phyloP scores from a whole-genome alignment of 2,113 vertebrate species.

The Anoplopoma fimbria region DNA sequence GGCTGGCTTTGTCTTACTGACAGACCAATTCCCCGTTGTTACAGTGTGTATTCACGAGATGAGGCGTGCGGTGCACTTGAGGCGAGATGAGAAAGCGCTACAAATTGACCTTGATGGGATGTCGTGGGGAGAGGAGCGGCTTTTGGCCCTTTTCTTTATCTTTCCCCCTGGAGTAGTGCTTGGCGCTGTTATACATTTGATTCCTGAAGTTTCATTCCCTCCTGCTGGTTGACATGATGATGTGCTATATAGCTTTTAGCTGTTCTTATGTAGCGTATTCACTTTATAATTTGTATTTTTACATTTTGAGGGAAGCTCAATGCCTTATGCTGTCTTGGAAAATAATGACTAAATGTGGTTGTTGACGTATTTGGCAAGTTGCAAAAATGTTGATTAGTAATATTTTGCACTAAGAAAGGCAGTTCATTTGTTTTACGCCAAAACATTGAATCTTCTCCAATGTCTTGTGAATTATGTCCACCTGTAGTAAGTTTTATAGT shows the following conservation, averaged over 20 bases:
- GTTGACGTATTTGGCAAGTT: background rate
- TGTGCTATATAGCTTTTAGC: background rate
- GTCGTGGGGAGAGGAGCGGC: constrained; percentile 40
- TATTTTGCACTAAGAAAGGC: background rate
- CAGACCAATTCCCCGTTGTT: constrained; percentile 50
- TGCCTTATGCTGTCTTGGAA: background rate
- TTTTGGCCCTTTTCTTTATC: constrained; percentile 54
- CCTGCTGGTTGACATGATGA: constrained; percentile 4
- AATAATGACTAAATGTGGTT: background rate
- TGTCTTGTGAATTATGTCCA: no score
- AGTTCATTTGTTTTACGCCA: background rate
- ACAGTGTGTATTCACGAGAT: constrained; percentile 65
- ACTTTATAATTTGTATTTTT: background rate
- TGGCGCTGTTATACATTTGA: background rate
- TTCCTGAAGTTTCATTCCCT: constrained; percentile 10
- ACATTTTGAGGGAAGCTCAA: background rate
- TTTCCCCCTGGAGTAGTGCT: constrained; percentile 14
- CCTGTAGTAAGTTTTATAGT: background rate
- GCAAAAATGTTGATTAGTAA: background rate
- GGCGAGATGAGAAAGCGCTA: constrained; percentile 52
- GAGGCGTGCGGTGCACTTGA: constrained; percentile 51
- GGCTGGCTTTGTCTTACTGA: constrained; percentile 42
- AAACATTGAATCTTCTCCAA: background rate
- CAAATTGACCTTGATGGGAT: constrained; percentile 73
- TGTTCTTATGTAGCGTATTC: background rate